phyloP scores from a whole-genome alignment of 2,113 vertebrate genomes.

The Mesoclemmys tuberculata region DNA sequence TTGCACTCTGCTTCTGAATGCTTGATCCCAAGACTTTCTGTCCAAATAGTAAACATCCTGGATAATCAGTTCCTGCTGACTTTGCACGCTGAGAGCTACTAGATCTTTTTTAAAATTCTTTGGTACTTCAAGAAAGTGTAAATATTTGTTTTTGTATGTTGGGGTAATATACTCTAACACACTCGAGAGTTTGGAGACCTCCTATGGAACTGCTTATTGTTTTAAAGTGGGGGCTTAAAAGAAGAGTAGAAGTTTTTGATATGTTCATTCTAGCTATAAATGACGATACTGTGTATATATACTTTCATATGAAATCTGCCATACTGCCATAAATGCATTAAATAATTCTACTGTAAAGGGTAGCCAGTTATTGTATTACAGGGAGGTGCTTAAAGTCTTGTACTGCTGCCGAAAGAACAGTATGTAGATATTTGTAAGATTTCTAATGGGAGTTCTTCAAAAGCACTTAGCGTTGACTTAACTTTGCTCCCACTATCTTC shows the following conservation, averaged over 20 bases:
- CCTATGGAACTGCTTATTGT: slow-evolving; percentile 38
- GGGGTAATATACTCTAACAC: slow-evolving; percentile 69
- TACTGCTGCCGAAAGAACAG: slow-evolving; percentile 57
- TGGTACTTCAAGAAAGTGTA: slow-evolving; percentile 81
- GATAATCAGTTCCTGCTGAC: slow-evolving; percentile 83
- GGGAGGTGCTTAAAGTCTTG: slow-evolving; percentile 68
- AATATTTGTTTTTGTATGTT: slow-evolving; percentile 77
- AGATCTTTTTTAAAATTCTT: slow-evolving; percentile 73
- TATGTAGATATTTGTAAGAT: slow-evolving; percentile 43
- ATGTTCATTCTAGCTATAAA: slow-evolving; percentile 72
- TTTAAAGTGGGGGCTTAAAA: slow-evolving; percentile 58
- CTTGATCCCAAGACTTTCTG: slow-evolving; percentile 69
- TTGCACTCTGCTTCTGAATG: slow-evolving; percentile 77
- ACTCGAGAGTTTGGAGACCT: slow-evolving; percentile 33
- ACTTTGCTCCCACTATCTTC: not conserved
- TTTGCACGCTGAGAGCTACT: slow-evolving; percentile 83
- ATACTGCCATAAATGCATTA: slow-evolving; percentile 69
- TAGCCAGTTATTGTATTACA: slow-evolving; percentile 56
- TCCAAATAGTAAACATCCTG: slow-evolving; percentile 65
- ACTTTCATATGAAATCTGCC: slow-evolving; percentile 72
- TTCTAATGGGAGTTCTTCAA: slow-evolving; percentile 35
- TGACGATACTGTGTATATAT: slow-evolving; percentile 62
- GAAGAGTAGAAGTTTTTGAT: slow-evolving; percentile 19
- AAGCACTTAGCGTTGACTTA: not conserved
- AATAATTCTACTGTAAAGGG: slow-evolving; percentile 78